Percentiles rank a stretch among this genome's conserved stretches.
Evolutionary conservation across 1,140 invertebrate species (phyloP).

Genomic region (Polypedilum vanderplanki): DNA sequence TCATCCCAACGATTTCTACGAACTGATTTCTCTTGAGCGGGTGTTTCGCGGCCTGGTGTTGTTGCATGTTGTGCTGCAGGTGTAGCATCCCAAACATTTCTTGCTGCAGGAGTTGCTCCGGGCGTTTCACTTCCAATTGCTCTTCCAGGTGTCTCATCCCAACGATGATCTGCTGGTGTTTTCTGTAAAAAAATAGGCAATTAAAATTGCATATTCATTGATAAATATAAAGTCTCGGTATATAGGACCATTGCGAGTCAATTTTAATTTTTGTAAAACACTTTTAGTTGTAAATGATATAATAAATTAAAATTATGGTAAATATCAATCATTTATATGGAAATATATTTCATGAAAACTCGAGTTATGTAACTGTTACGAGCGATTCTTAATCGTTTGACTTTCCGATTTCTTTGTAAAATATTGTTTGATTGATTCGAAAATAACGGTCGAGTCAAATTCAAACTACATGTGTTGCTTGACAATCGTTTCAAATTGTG

Average conservation of each 20-base stretch:
- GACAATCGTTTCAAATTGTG: too few species aligned
- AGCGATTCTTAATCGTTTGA: too few species aligned
- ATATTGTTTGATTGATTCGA: too few species aligned
- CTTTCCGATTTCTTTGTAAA: not conserved
- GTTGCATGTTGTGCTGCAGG: conserved; percentile 75
- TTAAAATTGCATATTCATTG: conserved; percentile 26
- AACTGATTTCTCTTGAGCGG: conserved; percentile 74
- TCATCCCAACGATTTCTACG: conserved; percentile 98
- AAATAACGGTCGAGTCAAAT: too few species aligned
- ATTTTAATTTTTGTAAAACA: too few species aligned
- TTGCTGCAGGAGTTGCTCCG: conserved; percentile 80
- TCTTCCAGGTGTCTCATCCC: conserved; percentile 97
- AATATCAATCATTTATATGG: too few species aligned
- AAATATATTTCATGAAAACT: too few species aligned
- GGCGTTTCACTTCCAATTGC: conserved; percentile 70
- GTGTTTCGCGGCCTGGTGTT: conserved; percentile 84
- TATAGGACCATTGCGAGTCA: too few species aligned
- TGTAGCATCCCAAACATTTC: conserved; percentile 88
- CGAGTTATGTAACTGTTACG: not conserved
- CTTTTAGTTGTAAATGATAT: too few species aligned
- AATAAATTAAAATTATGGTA: too few species aligned
- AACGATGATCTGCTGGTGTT: conserved; percentile 73
- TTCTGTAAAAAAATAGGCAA: conserved; percentile 48
- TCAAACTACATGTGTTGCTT: too few species aligned
- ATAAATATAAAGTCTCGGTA: too few species aligned